Evolutionary conservation across 2,888 invertebrate species (phyloP).

Genomic region (Ceramica pisi): DNA sequence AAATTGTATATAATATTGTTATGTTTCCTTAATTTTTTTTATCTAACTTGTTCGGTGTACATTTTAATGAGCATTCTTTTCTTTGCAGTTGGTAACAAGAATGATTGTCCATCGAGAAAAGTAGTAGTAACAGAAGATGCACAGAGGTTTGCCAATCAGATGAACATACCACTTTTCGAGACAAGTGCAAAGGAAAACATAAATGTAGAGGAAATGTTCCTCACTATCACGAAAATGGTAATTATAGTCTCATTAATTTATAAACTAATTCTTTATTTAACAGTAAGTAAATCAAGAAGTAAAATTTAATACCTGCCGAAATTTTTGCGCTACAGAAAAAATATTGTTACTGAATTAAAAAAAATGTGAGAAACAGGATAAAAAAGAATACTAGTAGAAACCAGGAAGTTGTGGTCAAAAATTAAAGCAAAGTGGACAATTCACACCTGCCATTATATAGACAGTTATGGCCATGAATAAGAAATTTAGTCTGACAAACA

Average conservation of each 20-base stretch:
- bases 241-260: slow-evolving; percentile 42
- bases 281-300: background rate
- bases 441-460: background rate
- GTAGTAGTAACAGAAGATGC: slow-evolving; percentile 99
- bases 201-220: slow-evolving; percentile 99
- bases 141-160: slow-evolving; percentile 98
- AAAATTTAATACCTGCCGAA: background rate
- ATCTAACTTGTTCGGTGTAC: background rate
- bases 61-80: background rate
- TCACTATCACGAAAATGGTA: slow-evolving; percentile 93
- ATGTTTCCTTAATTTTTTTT: no score
- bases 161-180: slow-evolving; percentile 99
- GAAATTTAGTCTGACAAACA: background rate
- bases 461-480: background rate
- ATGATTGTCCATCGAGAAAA: slow-evolving; percentile 98
- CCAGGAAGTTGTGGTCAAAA: background rate
- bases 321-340: no score
- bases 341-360: background rate
- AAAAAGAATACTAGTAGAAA: background rate
- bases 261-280: background rate
- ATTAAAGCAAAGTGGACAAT: background rate
- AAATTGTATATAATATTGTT: no score
- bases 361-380: background rate
- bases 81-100: slow-evolving; percentile 97
- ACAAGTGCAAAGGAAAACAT: slow-evolving; percentile 99